Conservation (phyloP, 2,113 vertebrate species). For the Oncorhynchus tshawytscha region DNA sequence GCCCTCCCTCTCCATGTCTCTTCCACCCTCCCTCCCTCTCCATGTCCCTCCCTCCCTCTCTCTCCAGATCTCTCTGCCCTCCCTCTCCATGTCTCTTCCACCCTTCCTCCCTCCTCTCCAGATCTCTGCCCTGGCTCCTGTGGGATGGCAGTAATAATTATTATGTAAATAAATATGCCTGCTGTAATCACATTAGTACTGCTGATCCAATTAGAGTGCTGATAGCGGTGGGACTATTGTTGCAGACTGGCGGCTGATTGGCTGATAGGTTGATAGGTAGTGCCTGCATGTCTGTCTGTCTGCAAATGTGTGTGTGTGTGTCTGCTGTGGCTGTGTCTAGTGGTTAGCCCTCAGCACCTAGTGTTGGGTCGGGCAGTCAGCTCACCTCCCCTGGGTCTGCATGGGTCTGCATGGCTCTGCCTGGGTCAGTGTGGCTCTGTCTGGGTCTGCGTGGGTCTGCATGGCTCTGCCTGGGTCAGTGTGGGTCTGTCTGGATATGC, state of each 20-base stretch:
- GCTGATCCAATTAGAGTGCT: constrained; percentile 78
- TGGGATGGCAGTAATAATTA: constrained; percentile 79
- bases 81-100: constrained; percentile 24
- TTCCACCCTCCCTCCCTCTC: too few relatives aligned
- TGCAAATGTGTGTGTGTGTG: constrained; percentile 13
- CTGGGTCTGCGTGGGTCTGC: not conserved
- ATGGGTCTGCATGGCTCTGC: not conserved
- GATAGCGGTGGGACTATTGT: constrained; percentile 69
- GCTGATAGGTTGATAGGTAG: constrained; percentile 51
- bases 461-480: not conserved
- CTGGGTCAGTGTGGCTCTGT: not conserved
- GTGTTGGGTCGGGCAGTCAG: not conserved
- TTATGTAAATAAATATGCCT: constrained; percentile 85
- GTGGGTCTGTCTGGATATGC: not conserved
- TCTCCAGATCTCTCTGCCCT: constrained; percentile 35
- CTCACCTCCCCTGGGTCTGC: constrained; percentile 1
- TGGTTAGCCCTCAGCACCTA: not conserved
- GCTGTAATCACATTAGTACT: constrained; percentile 80
- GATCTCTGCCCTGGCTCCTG: constrained; percentile 35
- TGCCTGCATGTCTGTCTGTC: constrained; percentile 64
- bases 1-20: too few relatives aligned
- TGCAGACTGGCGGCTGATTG: constrained; percentile 63
- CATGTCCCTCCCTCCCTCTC: not conserved
- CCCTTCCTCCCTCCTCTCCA: constrained; percentile 44
- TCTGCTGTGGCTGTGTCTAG: not conserved